Conservation (phyloP, 2,888 invertebrate genomes). For the Ornithoptera alexandrae region DNA sequence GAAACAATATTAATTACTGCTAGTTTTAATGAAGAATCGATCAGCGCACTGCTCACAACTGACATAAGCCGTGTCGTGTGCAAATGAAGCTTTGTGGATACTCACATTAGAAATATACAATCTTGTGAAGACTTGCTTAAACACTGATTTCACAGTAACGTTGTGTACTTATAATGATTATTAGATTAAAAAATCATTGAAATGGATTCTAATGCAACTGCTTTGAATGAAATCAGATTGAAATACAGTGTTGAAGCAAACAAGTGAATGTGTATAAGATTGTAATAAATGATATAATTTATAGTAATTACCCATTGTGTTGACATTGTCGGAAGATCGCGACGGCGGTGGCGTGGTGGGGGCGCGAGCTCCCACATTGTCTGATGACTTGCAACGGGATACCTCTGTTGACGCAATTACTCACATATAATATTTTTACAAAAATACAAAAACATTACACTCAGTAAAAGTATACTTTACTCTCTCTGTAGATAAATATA, state of each 20-base stretch:
- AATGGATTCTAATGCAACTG: too few relatives aligned
- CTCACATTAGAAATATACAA: neutral
- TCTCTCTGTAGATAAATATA: neutral
- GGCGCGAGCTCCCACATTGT: constrained; percentile 62
- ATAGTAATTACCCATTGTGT: constrained; percentile 63
- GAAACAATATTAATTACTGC: neutral
- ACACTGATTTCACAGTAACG: neutral
- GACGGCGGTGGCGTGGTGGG: constrained; percentile 72
- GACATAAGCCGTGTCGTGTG: constrained; percentile 37
- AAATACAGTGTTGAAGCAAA: neutral
- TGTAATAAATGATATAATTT: neutral
- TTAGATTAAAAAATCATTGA: too few relatives aligned
- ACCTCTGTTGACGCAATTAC: constrained; percentile 52
- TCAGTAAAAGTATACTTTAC: neutral
- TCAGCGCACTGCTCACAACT: constrained; percentile 36
- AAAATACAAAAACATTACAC: neutral
- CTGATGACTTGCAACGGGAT: constrained; percentile 74
- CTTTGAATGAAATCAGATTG: too few relatives aligned
- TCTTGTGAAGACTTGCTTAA: neutral
- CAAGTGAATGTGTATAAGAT: neutral
- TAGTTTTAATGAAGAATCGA: constrained; percentile 31
- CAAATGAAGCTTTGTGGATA: constrained; percentile 7
- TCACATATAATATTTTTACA: neutral
- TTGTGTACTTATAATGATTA: neutral
- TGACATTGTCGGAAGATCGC: constrained; percentile 73